Evolutionary conservation across 2,113 vertebrate species (phyloP), one percentile per base, ranked within the genome.

Genomic region (Tinamus guttatus): DNA sequence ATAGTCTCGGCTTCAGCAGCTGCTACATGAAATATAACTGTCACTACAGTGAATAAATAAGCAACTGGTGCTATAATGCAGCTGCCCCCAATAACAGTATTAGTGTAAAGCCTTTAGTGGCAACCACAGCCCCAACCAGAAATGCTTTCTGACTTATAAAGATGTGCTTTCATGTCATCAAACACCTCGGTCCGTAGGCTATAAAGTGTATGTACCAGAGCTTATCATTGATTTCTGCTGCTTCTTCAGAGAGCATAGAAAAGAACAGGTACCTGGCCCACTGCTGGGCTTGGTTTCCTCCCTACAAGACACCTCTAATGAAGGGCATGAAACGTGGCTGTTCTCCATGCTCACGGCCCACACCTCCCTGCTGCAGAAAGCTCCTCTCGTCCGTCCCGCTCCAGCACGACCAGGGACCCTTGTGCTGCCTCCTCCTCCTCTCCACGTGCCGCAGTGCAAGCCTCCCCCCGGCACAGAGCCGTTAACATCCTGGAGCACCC

Each of bases 41-140:
- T 98, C 96, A 97, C 95, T 92, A 89, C 95, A 97, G 95, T 97
- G 97, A 98, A 98, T 97, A 98, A 97, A 96, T 97, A 97, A 89
- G 79, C 93, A 97, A 97, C 90, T 43, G 91, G 92, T 93, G 84
- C 95, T 94, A 95, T 69, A 96, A 96, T 92, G 89, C 98, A 98
- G 97, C 97, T 98, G 97, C 90, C 96, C 95, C 47, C 24, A 40
- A 5, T 97, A 98, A 97, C 87, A 96, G 95, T 70, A 93, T 98
- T 98, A 97, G 85, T 89, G 82, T 94, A 96, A 97, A 95, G 94
- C 85, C 93, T 93, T 91, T 91, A 92, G 95, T 89, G 90, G 97
- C 36, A 95, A 94, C 84, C 89, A 78, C 56, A 86, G 81, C 78
- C 87, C n/a, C 47, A 90, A 92, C 63, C 71, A 97, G 59, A 97